Evolutionary conservation across 2,888 invertebrate genomes (phyloP).

Genomic region (Eupithecia subfuscata): DNA sequence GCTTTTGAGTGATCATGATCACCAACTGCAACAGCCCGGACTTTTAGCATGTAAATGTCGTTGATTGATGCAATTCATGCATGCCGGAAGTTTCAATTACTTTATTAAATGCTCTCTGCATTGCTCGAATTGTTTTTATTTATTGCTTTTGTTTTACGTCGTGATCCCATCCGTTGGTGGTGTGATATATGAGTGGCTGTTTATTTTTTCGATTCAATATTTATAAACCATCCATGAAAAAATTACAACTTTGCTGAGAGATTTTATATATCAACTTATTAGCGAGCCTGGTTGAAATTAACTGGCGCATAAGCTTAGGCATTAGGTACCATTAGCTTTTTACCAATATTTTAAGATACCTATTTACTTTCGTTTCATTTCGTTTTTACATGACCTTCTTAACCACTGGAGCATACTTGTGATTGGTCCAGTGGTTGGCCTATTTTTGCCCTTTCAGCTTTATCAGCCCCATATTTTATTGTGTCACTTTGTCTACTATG

Average conservation of each 20-base stretch:
- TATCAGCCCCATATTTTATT: not conserved
- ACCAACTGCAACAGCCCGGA: not conserved
- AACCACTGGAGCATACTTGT: not conserved
- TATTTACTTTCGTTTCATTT: not conserved
- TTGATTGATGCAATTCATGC: conserved; percentile 17
- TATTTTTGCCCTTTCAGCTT: not conserved
- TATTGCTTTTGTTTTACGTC: conserved; percentile 52
- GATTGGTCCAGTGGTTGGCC: not conserved
- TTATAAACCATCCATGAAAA: not conserved
- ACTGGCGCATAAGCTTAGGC: not conserved
- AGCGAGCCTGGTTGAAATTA: not conserved
- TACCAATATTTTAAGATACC: not conserved
- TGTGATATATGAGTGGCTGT: conserved; percentile 9
- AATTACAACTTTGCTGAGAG: not conserved
- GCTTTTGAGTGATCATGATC: not conserved
- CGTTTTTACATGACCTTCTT: not conserved
- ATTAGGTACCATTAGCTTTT: not conserved
- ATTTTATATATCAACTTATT: not conserved
- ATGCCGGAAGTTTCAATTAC: conserved; percentile 72
- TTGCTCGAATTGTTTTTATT: conserved; percentile 59
- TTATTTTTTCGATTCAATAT: not conserved
- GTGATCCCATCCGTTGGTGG: conserved; percentile 45
- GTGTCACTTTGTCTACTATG: not conserved
- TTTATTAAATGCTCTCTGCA: conserved; percentile 59
- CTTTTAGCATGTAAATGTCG: conserved; percentile 2